phyloP scores from a whole-genome alignment of 2,113 vertebrate species.

The Macroglossus sobrinus region DNA sequence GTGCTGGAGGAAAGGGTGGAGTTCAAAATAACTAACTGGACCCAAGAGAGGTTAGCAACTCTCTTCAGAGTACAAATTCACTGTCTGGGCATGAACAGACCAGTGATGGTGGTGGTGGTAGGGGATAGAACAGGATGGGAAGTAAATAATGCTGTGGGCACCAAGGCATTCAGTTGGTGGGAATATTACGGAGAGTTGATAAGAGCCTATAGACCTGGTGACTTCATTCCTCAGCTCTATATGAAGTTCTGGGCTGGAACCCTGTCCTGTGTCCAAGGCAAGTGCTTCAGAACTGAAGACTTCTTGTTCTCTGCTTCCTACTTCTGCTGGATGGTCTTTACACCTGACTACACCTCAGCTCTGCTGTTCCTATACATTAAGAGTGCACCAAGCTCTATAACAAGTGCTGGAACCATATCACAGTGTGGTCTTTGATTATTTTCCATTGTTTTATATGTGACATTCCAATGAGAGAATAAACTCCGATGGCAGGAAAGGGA shows the following conservation, averaged over 20 bases:
- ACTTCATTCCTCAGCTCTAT: constrained; percentile 35
- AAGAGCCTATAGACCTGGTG: constrained; percentile 38
- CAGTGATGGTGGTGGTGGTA: neutral
- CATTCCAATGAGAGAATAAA: neutral
- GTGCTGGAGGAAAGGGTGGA: constrained; percentile 1
- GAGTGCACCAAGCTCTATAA: neutral
- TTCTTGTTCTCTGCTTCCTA: constrained; percentile 30
- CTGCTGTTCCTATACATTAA: neutral
- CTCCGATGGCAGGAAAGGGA: neutral
- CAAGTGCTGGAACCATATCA: neutral
- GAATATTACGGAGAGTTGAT: constrained; percentile 43
- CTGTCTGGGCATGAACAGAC: constrained; percentile 40
- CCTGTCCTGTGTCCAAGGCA: constrained; percentile 6
- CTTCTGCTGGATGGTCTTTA: constrained; percentile 1
- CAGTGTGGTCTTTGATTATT: neutral
- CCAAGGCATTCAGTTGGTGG: constrained; percentile 55
- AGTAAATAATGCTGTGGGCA: constrained; percentile 46
- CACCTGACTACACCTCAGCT: neutral
- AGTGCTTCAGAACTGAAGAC: neutral
- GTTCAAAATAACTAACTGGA: neutral
- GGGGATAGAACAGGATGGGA: constrained; percentile 13
- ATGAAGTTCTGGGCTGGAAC: neutral
- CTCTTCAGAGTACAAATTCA: constrained; percentile 33
- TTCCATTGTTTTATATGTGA: neutral
- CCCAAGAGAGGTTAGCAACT: constrained; percentile 24